Evolutionary conservation across 2,797 vertebrate species (phyloP).

Genomic region (Pseudochromis fuscus): DNA sequence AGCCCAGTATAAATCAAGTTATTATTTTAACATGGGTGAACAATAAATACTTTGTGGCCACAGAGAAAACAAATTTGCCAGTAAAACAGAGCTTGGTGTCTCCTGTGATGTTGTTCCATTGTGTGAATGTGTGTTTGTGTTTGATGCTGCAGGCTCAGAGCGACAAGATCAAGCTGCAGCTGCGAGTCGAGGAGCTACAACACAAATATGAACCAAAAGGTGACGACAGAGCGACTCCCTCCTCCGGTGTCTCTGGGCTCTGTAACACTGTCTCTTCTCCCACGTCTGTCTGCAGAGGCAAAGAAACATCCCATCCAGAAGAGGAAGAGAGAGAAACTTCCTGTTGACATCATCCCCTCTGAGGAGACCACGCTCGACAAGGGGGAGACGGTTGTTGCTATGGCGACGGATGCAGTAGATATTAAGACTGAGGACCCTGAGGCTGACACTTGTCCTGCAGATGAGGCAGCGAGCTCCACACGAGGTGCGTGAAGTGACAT

Average conservation of each 20-base stretch:
- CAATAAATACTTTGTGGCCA: not conserved
- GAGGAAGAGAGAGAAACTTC: conserved; percentile 89
- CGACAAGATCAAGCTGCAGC: conserved; percentile 91
- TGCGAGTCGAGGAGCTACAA: conserved; percentile 91
- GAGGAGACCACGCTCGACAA: conserved; percentile 13
- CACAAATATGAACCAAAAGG: conserved; percentile 95
- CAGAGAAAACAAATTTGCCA: not conserved
- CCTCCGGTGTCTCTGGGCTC: not conserved
- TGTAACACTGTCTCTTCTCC: not conserved
- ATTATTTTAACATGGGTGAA: no score
- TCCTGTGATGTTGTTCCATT: not conserved
- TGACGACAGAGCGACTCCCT: no score
- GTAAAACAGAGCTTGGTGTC: not conserved
- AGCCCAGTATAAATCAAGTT: no score
- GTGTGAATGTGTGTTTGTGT: not conserved
- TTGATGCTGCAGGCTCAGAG: conserved; percentile 79
- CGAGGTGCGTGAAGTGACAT: conserved; percentile 11
- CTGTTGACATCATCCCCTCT: conserved; percentile 60
- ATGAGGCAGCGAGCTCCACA: conserved; percentile 4
- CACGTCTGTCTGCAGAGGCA: conserved; percentile 78
- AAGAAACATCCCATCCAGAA: conserved; percentile 79
- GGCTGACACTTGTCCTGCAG: not conserved
- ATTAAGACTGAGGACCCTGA: not conserved
- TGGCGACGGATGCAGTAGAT: conserved; percentile 22
- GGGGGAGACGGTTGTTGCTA: not conserved